These are phyloP conservation scores for Guaruba guarouba DNA, from an alignment of 2,113 vertebrate genomes.

Conservation along the genomic window DNA sequence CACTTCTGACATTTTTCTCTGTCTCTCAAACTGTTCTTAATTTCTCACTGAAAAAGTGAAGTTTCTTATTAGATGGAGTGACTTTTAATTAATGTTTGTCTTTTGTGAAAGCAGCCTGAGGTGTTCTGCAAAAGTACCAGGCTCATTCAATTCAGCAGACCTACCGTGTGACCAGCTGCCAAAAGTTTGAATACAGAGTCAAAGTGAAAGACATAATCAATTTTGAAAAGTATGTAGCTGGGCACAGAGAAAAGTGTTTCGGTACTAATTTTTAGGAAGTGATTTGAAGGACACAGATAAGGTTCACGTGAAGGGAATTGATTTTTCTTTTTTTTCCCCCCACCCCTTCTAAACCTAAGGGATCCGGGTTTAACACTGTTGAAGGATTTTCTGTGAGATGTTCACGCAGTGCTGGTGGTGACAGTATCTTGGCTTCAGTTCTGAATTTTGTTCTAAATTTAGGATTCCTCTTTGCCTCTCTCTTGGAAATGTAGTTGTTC, in stretches of 20 bases:
- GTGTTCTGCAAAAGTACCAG: not conserved
- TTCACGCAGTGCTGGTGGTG: slow-evolving; percentile 52
- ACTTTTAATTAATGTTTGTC: slow-evolving; percentile 21
- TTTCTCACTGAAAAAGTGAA: not conserved
- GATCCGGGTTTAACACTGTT: slow-evolving; percentile 21
- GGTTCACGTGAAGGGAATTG: not conserved
- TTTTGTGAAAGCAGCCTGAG: not conserved
- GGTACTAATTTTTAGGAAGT: not conserved
- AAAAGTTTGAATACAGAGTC: not conserved
- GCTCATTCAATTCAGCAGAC: not conserved
- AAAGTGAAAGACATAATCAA: not conserved
- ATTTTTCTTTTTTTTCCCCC: not conserved
- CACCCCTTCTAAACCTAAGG: not conserved
- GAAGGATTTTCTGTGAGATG: slow-evolving; percentile 62
- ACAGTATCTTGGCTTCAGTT: slow-evolving; percentile 69
- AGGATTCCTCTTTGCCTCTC: slow-evolving; percentile 58
- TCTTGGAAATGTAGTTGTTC: slow-evolving; percentile 63
- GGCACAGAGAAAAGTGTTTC: not conserved
- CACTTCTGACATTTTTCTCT: not conserved
- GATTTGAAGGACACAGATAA: not conserved
- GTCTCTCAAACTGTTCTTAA: not conserved
- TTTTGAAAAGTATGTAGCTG: not conserved
- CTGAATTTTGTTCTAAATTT: slow-evolving; percentile 70
- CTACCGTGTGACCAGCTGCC: slow-evolving; percentile 29
- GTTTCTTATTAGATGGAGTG: not conserved